These are phyloP conservation scores for Meriones unguiculatus DNA, from an alignment of 2,113 vertebrate genomes.

Conservation along the genomic window DNA sequence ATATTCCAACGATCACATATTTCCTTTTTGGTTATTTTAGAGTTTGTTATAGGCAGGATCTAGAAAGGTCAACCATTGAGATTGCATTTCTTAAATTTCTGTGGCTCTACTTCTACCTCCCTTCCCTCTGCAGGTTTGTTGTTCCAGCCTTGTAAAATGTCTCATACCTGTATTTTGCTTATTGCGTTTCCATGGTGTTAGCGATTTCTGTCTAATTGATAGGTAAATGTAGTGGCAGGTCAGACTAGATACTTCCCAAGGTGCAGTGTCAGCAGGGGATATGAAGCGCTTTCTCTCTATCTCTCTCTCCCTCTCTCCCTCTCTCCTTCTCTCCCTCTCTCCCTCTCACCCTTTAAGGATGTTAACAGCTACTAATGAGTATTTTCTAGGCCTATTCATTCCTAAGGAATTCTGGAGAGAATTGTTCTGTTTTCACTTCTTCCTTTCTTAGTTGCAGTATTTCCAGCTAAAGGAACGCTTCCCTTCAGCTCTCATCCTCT, in stretches of 20 bases:
- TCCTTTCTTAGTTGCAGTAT: slow-evolving; percentile 30
- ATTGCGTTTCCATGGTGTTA: background rate
- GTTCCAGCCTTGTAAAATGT: background rate
- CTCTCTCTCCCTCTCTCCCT: slow-evolving; percentile 8
- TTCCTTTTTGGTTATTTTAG: background rate
- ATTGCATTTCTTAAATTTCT: slow-evolving; percentile 9
- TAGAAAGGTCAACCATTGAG: background rate
- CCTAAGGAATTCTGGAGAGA: background rate
- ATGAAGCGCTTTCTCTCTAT: background rate
- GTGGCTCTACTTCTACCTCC: background rate
- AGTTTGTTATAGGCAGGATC: background rate
- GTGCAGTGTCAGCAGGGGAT: background rate
- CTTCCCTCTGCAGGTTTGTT: background rate
- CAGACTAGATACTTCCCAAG: background rate
- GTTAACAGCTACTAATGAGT: background rate
- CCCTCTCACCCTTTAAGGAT: background rate
- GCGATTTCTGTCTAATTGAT: slow-evolving; percentile 9
- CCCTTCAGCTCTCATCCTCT: background rate
- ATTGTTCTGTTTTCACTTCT: background rate
- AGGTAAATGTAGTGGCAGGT: slow-evolving; percentile 27
- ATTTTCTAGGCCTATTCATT: slow-evolving; percentile 1
- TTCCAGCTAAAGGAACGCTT: slow-evolving; percentile 25
- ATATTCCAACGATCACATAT: background rate
- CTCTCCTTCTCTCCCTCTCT: background rate
- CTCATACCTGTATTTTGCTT: background rate